Percentiles rank a stretch among this genome's conserved stretches.
phyloP scores from a whole-genome alignment of 2,113 vertebrate species.

The Ictalurus punctatus region DNA sequence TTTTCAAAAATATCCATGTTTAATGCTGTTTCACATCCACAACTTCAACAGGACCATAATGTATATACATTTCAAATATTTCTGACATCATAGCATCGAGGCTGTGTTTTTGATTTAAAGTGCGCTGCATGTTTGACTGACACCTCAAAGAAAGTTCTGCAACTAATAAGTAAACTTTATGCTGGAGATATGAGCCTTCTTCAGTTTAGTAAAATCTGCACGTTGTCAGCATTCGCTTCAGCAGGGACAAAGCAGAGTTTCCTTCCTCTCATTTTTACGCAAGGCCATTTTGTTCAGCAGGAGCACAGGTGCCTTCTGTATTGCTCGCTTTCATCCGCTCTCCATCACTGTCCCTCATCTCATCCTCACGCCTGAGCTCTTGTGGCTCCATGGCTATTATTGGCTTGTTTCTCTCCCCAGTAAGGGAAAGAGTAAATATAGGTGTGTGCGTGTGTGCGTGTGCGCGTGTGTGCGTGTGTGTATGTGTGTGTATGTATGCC shows the following conservation, averaged over 20 bases:
- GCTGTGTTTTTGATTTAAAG: slow-evolving; percentile 9
- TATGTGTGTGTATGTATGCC: background rate
- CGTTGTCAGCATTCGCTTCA: background rate
- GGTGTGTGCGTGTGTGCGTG: background rate
- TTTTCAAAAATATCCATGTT: background rate
- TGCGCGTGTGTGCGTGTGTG: background rate
- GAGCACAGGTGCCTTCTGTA: slow-evolving; percentile 65
- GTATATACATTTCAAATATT: background rate
- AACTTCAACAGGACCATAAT: background rate
- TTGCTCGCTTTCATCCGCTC: slow-evolving; percentile 36
- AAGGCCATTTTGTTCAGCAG: slow-evolving; percentile 66
- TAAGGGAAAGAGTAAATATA: slow-evolving; percentile 5
- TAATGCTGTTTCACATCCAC: background rate
- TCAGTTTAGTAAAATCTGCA: slow-evolving; percentile 18
- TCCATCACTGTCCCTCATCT: slow-evolving; percentile 29
- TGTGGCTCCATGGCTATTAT: slow-evolving; percentile 31
- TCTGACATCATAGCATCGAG: background rate
- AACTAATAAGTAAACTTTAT: slow-evolving; percentile 23
- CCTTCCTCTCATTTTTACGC: background rate
- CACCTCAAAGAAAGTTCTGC: slow-evolving; percentile 25
- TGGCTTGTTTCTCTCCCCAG: slow-evolving; percentile 1
- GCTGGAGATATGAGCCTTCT: background rate
- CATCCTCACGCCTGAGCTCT: slow-evolving; percentile 39
- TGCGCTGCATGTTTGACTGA: slow-evolving; percentile 9
- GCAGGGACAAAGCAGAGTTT: background rate